Evolutionary conservation across 2,113 vertebrate genomes (phyloP).

Genomic region (Podiceps cristatus): DNA sequence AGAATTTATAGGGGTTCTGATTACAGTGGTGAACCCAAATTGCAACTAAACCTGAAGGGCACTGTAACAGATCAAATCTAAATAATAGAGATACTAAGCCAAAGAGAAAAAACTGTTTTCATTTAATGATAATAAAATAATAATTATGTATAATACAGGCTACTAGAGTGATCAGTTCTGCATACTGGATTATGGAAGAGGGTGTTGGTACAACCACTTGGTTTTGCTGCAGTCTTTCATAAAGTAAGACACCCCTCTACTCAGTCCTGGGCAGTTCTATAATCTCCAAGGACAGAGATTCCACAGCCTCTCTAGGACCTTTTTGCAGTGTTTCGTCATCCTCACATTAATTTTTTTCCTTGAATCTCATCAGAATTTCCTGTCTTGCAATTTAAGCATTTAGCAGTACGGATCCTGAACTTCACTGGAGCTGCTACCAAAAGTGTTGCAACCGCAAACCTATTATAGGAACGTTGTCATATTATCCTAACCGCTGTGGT

Average conservation of each 20-base stretch:
- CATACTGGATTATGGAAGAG: not conserved
- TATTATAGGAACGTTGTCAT: not conserved
- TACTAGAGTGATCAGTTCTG: not conserved
- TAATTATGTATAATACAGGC: not conserved
- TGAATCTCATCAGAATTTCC: not conserved
- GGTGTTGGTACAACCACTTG: not conserved
- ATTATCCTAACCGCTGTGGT: not conserved
- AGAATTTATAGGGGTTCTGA: not conserved
- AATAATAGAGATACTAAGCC: not conserved
- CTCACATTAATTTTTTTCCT: not conserved
- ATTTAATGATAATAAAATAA: not conserved
- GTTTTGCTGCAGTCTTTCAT: not conserved
- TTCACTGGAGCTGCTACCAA: not conserved
- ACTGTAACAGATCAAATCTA: not conserved
- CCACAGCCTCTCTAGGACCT: not conserved
- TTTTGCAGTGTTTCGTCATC: not conserved
- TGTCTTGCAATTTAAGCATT: not conserved
- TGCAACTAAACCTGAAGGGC: not conserved
- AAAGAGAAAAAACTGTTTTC: not conserved
- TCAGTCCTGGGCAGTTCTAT: not conserved
- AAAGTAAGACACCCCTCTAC: not conserved
- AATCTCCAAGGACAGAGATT: not conserved
- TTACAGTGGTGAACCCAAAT: not conserved
- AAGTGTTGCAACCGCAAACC: not conserved
- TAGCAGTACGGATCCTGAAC: not conserved